Conservation (phyloP, 2,888 invertebrate species). For the Pardosa pseudoannulata region DNA sequence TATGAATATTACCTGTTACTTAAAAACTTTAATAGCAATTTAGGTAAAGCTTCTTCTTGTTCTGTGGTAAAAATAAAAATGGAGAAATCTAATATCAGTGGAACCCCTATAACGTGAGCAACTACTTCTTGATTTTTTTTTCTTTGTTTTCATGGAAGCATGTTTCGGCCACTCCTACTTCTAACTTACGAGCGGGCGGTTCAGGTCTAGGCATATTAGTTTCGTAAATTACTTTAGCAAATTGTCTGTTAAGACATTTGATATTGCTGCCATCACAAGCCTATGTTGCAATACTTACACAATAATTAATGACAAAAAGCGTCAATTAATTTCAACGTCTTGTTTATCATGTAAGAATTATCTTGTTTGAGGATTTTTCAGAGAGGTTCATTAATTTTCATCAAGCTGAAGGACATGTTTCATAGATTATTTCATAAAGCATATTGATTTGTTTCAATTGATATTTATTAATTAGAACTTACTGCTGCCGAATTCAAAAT, state of each 20-base stretch:
- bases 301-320: slow-evolving; percentile 17
- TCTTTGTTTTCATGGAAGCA: slow-evolving; percentile 15
- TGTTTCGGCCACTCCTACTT: slow-evolving; percentile 17
- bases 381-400: slow-evolving; percentile 6
- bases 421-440: not conserved
- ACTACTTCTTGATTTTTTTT: not conserved
- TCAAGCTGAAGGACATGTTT: not conserved
- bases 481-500: too few relatives aligned
- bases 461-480: not conserved
- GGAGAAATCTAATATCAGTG: slow-evolving; percentile 2
- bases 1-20: too few relatives aligned
- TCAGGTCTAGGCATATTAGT: slow-evolving; percentile 16
- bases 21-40: not conserved
- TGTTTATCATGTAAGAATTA: slow-evolving; percentile 16
- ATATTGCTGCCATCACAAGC: slow-evolving; percentile 15
- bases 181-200: slow-evolving; percentile 5
- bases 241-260: slow-evolving; percentile 19
- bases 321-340: slow-evolving; percentile 17
- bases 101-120: slow-evolving; percentile 9
- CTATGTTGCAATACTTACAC: slow-evolving; percentile 9
- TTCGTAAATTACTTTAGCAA: slow-evolving; percentile 19
- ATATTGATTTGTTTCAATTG: slow-evolving; percentile 1
- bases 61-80: slow-evolving; percentile 3
- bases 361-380: not conserved
- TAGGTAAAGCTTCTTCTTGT: not conserved